Base-by-base conservation (phyloP, 2,888 invertebrate species). In the Protula sp. region DNA sequence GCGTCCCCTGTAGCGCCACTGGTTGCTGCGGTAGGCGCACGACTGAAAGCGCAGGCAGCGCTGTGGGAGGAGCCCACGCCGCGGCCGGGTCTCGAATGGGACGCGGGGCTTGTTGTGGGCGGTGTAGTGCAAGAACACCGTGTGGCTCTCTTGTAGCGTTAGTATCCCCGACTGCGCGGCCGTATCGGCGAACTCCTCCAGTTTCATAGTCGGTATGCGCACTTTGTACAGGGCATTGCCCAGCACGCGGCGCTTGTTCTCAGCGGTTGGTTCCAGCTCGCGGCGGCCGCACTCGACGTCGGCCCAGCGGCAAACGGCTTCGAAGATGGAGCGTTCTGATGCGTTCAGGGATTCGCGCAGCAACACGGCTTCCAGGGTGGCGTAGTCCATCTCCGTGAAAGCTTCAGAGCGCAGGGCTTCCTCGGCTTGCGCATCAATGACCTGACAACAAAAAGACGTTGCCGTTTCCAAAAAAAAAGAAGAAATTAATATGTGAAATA, bases 401-500 rank as follows among this genome's bases (percentile, higher is more conserved):
- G 94, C 94, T 76, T 95, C 95, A 0, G 94, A 94, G 70, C 89
- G 89, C 72, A 97, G 86, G 60, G 95, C 94, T 89, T 95, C 92
- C 84, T 94, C 94, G 77, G 95, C 94, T 90, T 92, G 84, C 58
- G 95, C 95, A 84, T 95, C 95, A 79, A 97, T 94, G 65, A 88
- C 88, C 73, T 91, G 89, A 65, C 92, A 82, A 72, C 92, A 92
- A 31, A 90, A 81, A 0, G 88, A 86, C n/a, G 90, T 90, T n/a
- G n/a, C n/a, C n/a, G n/a, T n/a, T n/a, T n/a, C n/a, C n/a, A n/a
- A n/a, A n/a, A n/a, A n/a, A n/a, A n/a, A n/a, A n/a, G n/a, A n/a
- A n/a, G n/a, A n/a, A n/a, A n/a, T n/a, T n/a, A n/a, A n/a, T n/a
- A n/a, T n/a, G n/a, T n/a, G n/a, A n/a, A n/a, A n/a, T n/a, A n/a